Evolutionary conservation across 2,888 invertebrate species (phyloP).

Genomic region (Metopia argyrocephala): DNA sequence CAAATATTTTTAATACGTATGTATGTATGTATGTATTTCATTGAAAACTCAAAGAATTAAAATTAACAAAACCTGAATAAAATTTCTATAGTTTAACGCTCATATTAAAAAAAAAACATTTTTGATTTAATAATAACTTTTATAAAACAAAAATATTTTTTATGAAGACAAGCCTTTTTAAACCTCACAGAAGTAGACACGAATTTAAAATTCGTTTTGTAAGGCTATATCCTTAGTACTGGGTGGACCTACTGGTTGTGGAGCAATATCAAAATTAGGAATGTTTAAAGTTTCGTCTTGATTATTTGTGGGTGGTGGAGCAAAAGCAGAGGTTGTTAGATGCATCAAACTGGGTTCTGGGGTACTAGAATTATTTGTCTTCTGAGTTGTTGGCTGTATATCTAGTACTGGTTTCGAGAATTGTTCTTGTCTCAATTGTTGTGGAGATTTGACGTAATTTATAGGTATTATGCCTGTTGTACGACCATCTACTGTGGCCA

Average conservation of each 20-base stretch:
- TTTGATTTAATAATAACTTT: too few relatives aligned
- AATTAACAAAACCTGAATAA: neutral
- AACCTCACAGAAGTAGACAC: too few relatives aligned
- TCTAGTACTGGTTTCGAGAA: slow-evolving; percentile 51
- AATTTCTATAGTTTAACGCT: neutral
- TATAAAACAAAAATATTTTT: neutral
- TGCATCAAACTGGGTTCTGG: slow-evolving; percentile 70
- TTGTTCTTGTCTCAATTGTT: slow-evolving; percentile 71
- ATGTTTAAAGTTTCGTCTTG: neutral
- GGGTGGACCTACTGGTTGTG: slow-evolving; percentile 70
- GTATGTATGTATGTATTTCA: neutral
- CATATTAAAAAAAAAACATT: too few relatives aligned
- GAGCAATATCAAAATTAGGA: slow-evolving; percentile 66
- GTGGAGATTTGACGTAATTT: slow-evolving; percentile 79
- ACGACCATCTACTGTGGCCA: slow-evolving; percentile 81
- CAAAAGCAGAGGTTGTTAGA: slow-evolving; percentile 70
- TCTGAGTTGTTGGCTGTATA: slow-evolving; percentile 12
- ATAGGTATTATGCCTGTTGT: slow-evolving; percentile 83
- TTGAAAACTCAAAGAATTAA: neutral
- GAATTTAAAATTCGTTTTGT: slow-evolving; percentile 24
- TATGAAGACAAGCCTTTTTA: neutral
- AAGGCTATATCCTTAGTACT: slow-evolving; percentile 61
- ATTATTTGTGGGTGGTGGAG: slow-evolving; percentile 66
- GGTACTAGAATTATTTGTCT: slow-evolving; percentile 12
- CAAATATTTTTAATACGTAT: neutral